phyloP scores from a whole-genome alignment of 2,888 invertebrate genomes.

The Diaperis boleti region DNA sequence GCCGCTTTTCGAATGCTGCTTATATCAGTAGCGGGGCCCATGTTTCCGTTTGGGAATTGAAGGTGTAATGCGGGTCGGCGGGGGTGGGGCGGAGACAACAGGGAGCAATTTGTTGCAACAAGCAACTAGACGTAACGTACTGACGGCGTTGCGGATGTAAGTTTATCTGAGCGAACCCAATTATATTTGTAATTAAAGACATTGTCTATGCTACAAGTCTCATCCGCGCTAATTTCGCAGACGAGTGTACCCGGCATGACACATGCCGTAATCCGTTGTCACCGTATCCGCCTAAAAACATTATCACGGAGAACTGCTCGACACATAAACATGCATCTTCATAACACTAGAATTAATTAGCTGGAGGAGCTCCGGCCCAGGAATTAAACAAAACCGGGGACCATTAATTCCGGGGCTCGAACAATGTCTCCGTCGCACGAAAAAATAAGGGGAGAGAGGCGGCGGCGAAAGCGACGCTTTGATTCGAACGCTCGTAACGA shows the following conservation, averaged over 20 bases:
- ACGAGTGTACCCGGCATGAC: slow-evolving; percentile 37
- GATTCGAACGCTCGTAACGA: slow-evolving; percentile 46
- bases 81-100: slow-evolving; percentile 21
- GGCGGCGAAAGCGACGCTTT: slow-evolving; percentile 22
- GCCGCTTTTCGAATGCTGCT: slow-evolving; percentile 29
- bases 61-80: slow-evolving; percentile 28
- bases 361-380: slow-evolving; percentile 23
- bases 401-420: slow-evolving; percentile 33
- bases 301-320: slow-evolving; percentile 39
- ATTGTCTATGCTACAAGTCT: slow-evolving; percentile 40
- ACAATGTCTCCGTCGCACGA: slow-evolving; percentile 21
- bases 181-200: slow-evolving; percentile 44
- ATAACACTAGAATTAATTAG: slow-evolving; percentile 44
- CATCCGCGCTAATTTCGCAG: slow-evolving; percentile 38
- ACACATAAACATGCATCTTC: slow-evolving; percentile 44
- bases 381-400: slow-evolving; percentile 35
- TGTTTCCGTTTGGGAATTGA: slow-evolving; percentile 32
- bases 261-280: slow-evolving; percentile 41
- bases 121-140: slow-evolving; percentile 16
- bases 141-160: slow-evolving; percentile 28
- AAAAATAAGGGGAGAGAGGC: too few relatives aligned
- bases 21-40: slow-evolving; percentile 23
- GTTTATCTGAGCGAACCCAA: slow-evolving; percentile 40
- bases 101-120: slow-evolving; percentile 41
- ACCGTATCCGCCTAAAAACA: slow-evolving; percentile 41